Evolutionary conservation across 1,140 invertebrate genomes (phyloP), one percentile per base, ranked within the genome.

Genomic region (Cotesia chilonis): DNA sequence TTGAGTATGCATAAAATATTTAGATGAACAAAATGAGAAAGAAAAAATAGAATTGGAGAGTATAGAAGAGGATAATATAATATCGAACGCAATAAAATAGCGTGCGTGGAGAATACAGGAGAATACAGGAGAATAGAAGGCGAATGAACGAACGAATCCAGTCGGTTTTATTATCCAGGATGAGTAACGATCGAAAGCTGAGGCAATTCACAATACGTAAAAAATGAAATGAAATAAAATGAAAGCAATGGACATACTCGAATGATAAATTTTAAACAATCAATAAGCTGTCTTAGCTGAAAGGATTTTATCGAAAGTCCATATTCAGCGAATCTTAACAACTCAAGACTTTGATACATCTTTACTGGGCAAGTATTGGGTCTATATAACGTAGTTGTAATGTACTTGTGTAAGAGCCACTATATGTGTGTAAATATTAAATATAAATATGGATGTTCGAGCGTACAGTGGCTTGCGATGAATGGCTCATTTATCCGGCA

Each of bases 231-330:
- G 37, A 17, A 20, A 55, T 69, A 55, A 14, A 68, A 57, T 57
- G 60, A 60, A 59, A 69, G 35, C 68, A 69, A 69, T 36, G 68
- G 12, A 57, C 59, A 36, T 55, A 17, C 17, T 17, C 17, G 54
- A 38, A 69, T 69, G 68, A 69, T 69, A 69, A 69, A 69, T 69
- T 69, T 69, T 69, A 69, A 69, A 69, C 68, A 69, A 69, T 69
- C 68, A 69, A 69, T 59, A 47, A 60, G 55, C 68, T 69, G 68
- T 69, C 68, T n/a, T 36, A 55, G 17, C 36, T 69, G 68, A 69
- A 69, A 69, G 55, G 67, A 60, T 55, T 69, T 59, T 69, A 69
- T 69, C 68, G 68, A 60, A 69, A 69, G 28, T 59, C 20, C 37
- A 37, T 55, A 17, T 14, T 55, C 54, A 55, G 17, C 12, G 54